Conservation (phyloP, 2,797 vertebrate species). For the Botia kubotai region DNA sequence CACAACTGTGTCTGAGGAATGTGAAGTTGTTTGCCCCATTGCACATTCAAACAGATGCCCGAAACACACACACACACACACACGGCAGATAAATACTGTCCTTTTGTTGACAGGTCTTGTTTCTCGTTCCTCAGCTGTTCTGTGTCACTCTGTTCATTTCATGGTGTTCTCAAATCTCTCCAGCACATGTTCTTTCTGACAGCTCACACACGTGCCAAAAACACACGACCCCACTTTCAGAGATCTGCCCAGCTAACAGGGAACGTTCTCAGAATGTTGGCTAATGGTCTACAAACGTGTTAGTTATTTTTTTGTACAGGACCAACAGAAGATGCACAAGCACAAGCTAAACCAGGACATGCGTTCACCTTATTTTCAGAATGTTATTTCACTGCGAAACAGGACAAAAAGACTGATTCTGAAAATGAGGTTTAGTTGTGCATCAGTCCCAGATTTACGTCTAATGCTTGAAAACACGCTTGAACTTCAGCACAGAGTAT, state of each 20-base stretch:
- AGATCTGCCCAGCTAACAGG: background rate
- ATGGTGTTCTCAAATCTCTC: slow-evolving; percentile 45
- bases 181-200: slow-evolving; percentile 22
- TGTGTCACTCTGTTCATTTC: slow-evolving; percentile 51
- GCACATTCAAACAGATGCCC: slow-evolving; percentile 24
- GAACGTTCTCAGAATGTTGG: too few species aligned
- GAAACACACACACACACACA: slow-evolving; percentile 51
- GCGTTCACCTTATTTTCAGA: background rate
- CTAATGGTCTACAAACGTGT: too few species aligned
- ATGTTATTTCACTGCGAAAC: background rate
- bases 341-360: too few species aligned
- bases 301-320: too few species aligned
- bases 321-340: too few species aligned
- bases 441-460: background rate
- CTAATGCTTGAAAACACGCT: background rate
- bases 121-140: slow-evolving; percentile 46
- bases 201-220: slow-evolving; percentile 32
- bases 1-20: slow-evolving; percentile 41
- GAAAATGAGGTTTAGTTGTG: background rate
- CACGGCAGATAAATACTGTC: slow-evolving; percentile 17
- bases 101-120: slow-evolving; percentile 55
- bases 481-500: background rate
- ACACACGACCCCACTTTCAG: background rate
- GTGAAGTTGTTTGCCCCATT: slow-evolving; percentile 1
- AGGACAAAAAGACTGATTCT: background rate